A percentile compares a stretch with the other conserved stretches of the same genome.
These are phyloP conservation scores for Panzeria rudis DNA, from an alignment of 2,888 invertebrate species.

Conservation along the genomic window DNA sequence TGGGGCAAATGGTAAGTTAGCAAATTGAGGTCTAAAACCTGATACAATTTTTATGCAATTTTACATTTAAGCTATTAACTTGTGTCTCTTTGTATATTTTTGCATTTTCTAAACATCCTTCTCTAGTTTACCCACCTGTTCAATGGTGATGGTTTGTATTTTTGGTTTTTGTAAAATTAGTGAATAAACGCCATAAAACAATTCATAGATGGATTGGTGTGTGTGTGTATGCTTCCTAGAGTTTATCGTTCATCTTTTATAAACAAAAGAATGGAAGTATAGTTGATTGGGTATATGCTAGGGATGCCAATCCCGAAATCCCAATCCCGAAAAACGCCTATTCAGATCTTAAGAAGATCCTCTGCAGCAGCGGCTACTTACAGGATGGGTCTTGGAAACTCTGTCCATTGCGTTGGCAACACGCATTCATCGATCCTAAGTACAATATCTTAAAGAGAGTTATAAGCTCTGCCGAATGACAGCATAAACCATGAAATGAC, in stretches of 20 bases:
- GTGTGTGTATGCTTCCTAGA: neutral
- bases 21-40: conserved; percentile 66
- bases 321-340: no score
- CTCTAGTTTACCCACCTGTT: conserved; percentile 48
- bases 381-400: no score
- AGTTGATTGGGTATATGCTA: conserved; percentile 2
- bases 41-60: conserved; percentile 67
- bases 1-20: conserved; percentile 46
- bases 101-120: conserved; percentile 5
- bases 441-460: no score
- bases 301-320: no score
- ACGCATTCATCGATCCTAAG: no score
- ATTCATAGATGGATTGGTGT: conserved; percentile 34
- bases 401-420: no score
- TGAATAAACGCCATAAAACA: conserved; percentile 72
- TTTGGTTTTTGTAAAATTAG: conserved; percentile 72
- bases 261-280: conserved; percentile 8
- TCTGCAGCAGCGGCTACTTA: no score
- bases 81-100: conserved; percentile 15
- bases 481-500: no score
- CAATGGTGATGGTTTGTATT: conserved; percentile 55
- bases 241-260: conserved; percentile 59
- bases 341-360: no score
- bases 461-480: no score
- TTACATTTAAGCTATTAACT: conserved; percentile 58